These are phyloP conservation scores for Rhagologus leucostigma DNA, from an alignment of 2,113 vertebrate species.

Conservation along the genomic window DNA sequence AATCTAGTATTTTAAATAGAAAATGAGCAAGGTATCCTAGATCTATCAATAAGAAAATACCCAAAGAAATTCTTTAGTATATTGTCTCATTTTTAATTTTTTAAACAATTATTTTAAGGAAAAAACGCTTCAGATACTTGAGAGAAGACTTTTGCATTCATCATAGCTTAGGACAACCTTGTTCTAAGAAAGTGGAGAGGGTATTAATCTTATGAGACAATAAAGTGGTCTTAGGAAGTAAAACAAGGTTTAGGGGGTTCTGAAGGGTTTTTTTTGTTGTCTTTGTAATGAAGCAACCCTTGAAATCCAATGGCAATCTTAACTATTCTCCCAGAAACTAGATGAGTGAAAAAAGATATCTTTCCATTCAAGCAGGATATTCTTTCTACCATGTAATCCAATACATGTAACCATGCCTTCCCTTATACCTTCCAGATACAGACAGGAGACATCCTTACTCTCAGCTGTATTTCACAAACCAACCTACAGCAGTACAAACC, in stretches of 20 bases:
- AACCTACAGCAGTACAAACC: neutral
- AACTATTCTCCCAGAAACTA: conserved; percentile 26
- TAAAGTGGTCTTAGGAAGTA: neutral
- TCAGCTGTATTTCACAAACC: neutral
- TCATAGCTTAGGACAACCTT: neutral
- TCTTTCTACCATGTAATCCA: conserved; percentile 34
- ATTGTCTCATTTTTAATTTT: neutral
- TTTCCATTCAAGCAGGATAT: conserved; percentile 38
- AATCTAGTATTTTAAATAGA: neutral
- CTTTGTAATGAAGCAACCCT: neutral
- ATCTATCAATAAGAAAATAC: neutral
- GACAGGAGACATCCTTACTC: neutral
- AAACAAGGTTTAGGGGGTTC: neutral
- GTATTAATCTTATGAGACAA: neutral
- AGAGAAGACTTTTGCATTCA: neutral
- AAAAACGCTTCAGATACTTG: neutral
- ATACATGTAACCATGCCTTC: neutral
- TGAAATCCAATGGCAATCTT: conserved; percentile 29
- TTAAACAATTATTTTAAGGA: neutral
- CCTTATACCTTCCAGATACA: neutral
- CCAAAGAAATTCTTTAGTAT: neutral
- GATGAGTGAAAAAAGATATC: conserved; percentile 47
- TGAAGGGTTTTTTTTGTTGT: fast-evolving
- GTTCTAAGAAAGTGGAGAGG: neutral
- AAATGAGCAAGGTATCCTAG: neutral